Evolutionary conservation across 1,140 invertebrate genomes (phyloP), one percentile per base, ranked within the genome.

Genomic region (Drosophila nebulosa): DNA sequence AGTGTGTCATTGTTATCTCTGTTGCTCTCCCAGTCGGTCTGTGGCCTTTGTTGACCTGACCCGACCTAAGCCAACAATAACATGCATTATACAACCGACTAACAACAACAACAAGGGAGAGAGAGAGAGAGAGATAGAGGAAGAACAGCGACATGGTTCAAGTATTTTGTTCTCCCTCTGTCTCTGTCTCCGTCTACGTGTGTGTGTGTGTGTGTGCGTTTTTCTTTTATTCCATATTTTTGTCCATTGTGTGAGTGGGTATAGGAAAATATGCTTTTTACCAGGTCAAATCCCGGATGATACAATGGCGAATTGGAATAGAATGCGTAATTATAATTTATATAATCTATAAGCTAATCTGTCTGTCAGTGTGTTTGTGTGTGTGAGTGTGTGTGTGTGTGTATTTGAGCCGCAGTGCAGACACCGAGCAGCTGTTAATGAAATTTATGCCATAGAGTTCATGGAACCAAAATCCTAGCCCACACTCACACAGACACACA

Each of bases 281-380:
- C 52, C 52, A 32, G 52, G 52, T 55, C 52, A 55, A 27, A 30
- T 30, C 26, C 26, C 32, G 60, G 27, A 1, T 35, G 26, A 32
- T 46, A 53, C 55, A 78, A 69, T 66, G 62, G 64, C 74, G 26
- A 75, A 70, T 58, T 65, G 65, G 61, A 62, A 59, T 51, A 60
- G 77, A 78, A 78, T 85, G 67, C 62, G 74, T 88, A 85, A 86
- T 81, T 81, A 71, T 81, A 78, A 85, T 86, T 86, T 85, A 86
- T 86, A 74, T 86, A 70, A 81, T 78, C 69, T 73, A 75, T 75
- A 69, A 75, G 81, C 81, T 85, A 86, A 86, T 85, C 74, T 71
- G 35, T 85, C 74, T 71, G 35, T 32, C 24, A 24, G 24, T 4
- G 24, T 24, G 4, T 24, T 2, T 36, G 39, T 46, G 16, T 18